Evolutionary conservation across 2,888 invertebrate genomes (phyloP), one percentile per base, ranked within the genome.

Genomic region (Drosophila parthenogenetica): DNA sequence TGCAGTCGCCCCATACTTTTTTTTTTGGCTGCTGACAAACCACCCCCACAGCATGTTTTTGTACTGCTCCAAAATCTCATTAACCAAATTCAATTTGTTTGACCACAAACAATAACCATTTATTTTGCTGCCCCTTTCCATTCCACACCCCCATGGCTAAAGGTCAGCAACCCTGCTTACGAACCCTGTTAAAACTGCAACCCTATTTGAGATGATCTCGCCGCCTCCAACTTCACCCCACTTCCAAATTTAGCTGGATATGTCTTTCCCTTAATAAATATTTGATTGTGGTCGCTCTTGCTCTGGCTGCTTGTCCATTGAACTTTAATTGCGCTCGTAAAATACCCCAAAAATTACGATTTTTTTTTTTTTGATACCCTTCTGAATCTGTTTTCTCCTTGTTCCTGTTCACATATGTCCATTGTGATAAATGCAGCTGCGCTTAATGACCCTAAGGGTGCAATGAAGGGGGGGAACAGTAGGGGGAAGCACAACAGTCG

Each of bases 271-370:
- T 54, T 65, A 19, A 63, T 64, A 54, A 65, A 81, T 74, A 78
- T 84, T 84, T 81, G 49, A 59, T 63, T 75, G 49, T 59, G 66
- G 66, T 51, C 65, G 25, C 16, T 40, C 17, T 11, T 14, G 17
- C 13, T 49, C n/a, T 25, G 11, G 13, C 35, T 51, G 17, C 35
- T 46, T 69, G 77, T 66, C 60, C 75, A 81, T 81, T 81, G 66
- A 81, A 75, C 72, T 81, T 81, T 71, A 79, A 81, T 80, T 80
- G 69, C 72, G 75, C 66, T 72, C 82, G 69, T 81, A 69, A 80
- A 81, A 78, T 64, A 43, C 50, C 57, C 54, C 17, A 64, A 57
- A 54, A 59, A 66, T 37, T 32, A 25, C 46, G 25, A 42, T 7
- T 11, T 10, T 17, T 8, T 45, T 45, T 43, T 35, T 11, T 32